Base-by-base conservation (phyloP, 2,888 invertebrate genomes). In the Ennomos erosarius region DNA sequence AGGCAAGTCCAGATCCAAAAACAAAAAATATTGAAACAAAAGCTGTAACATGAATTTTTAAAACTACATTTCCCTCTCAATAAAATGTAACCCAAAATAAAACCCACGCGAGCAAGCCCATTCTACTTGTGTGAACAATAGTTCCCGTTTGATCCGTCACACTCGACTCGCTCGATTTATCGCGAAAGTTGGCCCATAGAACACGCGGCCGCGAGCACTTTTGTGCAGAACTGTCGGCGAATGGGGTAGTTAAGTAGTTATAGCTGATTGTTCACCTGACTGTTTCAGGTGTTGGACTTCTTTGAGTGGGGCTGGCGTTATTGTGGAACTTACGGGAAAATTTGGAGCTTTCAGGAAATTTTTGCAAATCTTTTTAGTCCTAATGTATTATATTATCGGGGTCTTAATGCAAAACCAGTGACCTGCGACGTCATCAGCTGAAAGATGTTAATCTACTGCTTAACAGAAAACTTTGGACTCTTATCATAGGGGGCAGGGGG, bases 141-240 rank as follows among this genome's bases (percentile, higher is more conserved):
- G 62, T 67, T 59, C 61, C 34, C 56, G 54, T 55, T 55, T 62
- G 69, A 69, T 73, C 69, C 67, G 68, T 68, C 69, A 68, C 71
- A 68, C 52, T 54, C 58, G 44, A 52, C 59, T 59, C 50, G 54
- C 64, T 62, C 68, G 67, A 73, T 73, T 73, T 73, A 73, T 70
- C 56, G 65, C 48, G 54, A 40, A 73, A 71, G 58, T 71, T 69
- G 58, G 56, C 56, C 63, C 62, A 66, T 73, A 65, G 70, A 69
- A 35, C 60, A 10, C 35, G 46, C 5, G 26, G 26, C 46, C 51
- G 47, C 47, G 57, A 63, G 62, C 65, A 64, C 68, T 68, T 67
- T 67, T 68, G 68, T 66, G 55, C 65, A 54, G 46, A 46, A 59
- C 50, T 60, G 59, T 60, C 37, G 42, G 43, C 34, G 37, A 50